These are phyloP conservation scores for Psilopogon haemacephalus DNA, from an alignment of 2,113 vertebrate species.

Conservation along the genomic window DNA sequence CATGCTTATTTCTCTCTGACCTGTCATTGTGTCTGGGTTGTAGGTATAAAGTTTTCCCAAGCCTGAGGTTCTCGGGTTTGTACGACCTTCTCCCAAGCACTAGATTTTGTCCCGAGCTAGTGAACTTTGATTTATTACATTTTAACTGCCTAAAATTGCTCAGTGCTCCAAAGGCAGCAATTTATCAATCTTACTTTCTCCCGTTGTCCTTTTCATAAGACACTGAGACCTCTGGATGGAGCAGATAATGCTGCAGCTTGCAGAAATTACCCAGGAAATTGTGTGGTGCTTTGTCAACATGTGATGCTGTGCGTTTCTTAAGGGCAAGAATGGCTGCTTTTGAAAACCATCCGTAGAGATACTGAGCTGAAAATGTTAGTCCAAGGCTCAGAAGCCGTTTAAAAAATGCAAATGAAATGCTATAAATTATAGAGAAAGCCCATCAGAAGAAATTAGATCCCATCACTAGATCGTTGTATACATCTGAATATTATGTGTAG, in stretches of 20 bases:
- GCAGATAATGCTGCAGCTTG: not conserved
- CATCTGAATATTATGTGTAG: not conserved
- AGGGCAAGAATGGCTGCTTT: not conserved
- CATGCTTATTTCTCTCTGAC: not conserved
- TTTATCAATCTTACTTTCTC: slow-evolving; percentile 11
- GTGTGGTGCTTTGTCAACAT: not conserved
- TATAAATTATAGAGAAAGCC: not conserved
- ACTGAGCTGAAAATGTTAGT: not conserved
- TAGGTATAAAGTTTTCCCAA: not conserved
- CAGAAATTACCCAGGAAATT: not conserved
- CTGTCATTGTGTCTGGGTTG: not conserved
- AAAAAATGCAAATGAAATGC: not conserved
- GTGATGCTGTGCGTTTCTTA: not conserved
- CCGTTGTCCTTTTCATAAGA: not conserved
- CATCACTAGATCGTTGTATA: not conserved
- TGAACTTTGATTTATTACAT: slow-evolving; percentile 27
- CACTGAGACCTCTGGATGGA: not conserved
- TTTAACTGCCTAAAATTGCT: not conserved
- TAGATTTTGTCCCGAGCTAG: not conserved
- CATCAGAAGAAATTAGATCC: not conserved
- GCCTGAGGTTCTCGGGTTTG: not conserved
- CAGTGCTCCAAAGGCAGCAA: not conserved
- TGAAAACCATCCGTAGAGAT: not conserved
- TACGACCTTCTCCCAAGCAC: not conserved
- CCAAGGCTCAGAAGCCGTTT: not conserved